A percentile compares a stretch with the other conserved stretches of the same genome.
Evolutionary conservation across 2,113 vertebrate genomes (phyloP).

Genomic region (Amazona guildingii): DNA sequence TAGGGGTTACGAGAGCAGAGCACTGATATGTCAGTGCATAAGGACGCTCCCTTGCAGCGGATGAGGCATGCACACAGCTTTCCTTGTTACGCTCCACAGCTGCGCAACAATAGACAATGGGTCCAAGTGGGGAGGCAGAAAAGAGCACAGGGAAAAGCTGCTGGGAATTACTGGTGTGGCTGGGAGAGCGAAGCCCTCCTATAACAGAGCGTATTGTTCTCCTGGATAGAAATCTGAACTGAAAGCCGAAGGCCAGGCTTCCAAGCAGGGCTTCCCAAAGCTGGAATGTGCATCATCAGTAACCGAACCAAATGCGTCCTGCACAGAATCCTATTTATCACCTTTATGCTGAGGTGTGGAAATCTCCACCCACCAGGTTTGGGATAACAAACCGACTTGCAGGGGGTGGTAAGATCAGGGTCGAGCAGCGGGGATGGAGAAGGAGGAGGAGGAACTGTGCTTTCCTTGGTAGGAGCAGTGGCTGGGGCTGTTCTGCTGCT

Average conservation of each 20-base stretch:
- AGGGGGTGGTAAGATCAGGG: not conserved
- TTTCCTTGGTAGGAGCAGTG: not conserved
- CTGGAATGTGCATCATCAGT: not conserved
- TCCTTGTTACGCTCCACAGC: conserved; percentile 2
- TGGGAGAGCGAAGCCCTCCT: not conserved
- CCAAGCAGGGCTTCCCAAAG: not conserved
- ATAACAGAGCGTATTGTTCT: not conserved
- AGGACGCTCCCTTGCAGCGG: not conserved
- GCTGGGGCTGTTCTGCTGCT: not conserved
- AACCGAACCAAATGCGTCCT: not conserved
- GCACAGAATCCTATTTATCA: not conserved
- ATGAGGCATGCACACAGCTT: not conserved
- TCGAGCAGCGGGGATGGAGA: not conserved
- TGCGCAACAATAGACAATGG: conserved; percentile 32
- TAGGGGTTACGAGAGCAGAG: not conserved
- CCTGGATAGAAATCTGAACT: not conserved
- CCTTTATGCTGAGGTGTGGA: not conserved
- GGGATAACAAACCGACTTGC: not conserved
- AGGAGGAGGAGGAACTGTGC: not conserved
- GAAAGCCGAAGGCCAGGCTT: not conserved
- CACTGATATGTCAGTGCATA: not conserved
- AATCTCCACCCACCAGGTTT: not conserved
- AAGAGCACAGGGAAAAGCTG: not conserved
- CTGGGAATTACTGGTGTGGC: not conserved
- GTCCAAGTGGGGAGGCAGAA: not conserved